These are phyloP conservation scores for Lepidonotus clava DNA, from an alignment of 2,888 invertebrate species.

Conservation along the genomic window DNA sequence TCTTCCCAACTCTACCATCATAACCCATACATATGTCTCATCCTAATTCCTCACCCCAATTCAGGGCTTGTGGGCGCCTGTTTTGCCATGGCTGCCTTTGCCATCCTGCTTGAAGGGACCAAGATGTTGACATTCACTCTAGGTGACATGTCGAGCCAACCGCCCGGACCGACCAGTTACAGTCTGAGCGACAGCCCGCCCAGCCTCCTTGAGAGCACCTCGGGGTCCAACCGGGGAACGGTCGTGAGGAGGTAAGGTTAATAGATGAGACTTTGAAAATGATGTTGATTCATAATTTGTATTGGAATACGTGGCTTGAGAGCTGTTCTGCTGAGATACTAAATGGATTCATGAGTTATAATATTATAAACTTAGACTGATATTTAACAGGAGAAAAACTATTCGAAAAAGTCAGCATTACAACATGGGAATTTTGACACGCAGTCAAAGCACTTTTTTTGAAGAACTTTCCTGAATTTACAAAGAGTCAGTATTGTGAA, in stretches of 20 bases:
- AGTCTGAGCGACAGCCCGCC: background rate
- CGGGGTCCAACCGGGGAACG: background rate
- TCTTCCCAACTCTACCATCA: too few relatives aligned
- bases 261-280: background rate
- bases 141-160: background rate
- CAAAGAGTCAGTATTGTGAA: too few relatives aligned
- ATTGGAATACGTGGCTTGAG: too few relatives aligned
- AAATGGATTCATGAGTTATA: too few relatives aligned
- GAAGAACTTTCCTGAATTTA: too few relatives aligned
- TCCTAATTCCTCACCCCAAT: background rate
- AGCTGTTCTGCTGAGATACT: too few relatives aligned
- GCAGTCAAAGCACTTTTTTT: too few relatives aligned
- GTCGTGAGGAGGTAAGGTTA: background rate
- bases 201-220: background rate
- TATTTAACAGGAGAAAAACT: too few relatives aligned
- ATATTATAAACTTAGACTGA: too few relatives aligned
- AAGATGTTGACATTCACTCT: background rate
- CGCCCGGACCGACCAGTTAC: background rate
- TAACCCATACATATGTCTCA: too few relatives aligned
- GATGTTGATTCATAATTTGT: background rate
- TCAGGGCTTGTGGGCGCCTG: background rate
- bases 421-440: too few relatives aligned
- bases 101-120: constrained; percentile 12
- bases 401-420: too few relatives aligned
- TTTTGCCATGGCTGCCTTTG: background rate